Evolutionary conservation across 2,888 invertebrate genomes (phyloP).

Genomic region (Listrodromus nycthemerus): DNA sequence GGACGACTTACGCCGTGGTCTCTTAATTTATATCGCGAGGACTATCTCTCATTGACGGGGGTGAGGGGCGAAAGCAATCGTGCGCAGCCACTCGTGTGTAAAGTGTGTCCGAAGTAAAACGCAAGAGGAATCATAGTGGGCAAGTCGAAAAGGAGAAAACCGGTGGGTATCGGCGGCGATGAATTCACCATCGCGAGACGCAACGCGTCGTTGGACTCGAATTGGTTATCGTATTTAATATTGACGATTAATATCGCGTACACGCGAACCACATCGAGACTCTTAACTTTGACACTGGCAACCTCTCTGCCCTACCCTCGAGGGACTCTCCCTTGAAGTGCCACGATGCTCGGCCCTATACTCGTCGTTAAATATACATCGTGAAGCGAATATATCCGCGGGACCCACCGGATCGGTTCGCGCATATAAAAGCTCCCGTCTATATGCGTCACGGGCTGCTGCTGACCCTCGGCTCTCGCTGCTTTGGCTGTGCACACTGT

Average conservation of each 20-base stretch:
- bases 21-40: conserved; percentile 67
- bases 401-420: conserved; percentile 13
- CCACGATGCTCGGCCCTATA: conserved; percentile 6
- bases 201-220: conserved; percentile 15
- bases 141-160: neutral
- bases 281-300: neutral
- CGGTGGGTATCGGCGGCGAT: neutral
- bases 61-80: neutral
- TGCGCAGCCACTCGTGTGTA: conserved; percentile 5
- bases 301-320: no score
- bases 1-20: conserved; percentile 57
- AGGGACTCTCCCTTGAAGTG: neutral
- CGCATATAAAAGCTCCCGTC: conserved; percentile 57
- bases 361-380: conserved; percentile 53
- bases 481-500: conserved; percentile 36
- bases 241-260: conserved; percentile 74
- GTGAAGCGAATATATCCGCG: conserved; percentile 18
- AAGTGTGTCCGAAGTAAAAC: neutral
- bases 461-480: conserved; percentile 26
- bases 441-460: conserved; percentile 28
- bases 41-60: conserved; percentile 43
- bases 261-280: conserved; percentile 47
- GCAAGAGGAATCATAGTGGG: neutral
- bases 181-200: neutral
- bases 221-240: conserved; percentile 71